Evolutionary conservation across 2,888 invertebrate species (phyloP), one percentile per base, ranked within the genome.

Genomic region (Chouioia cunea): DNA sequence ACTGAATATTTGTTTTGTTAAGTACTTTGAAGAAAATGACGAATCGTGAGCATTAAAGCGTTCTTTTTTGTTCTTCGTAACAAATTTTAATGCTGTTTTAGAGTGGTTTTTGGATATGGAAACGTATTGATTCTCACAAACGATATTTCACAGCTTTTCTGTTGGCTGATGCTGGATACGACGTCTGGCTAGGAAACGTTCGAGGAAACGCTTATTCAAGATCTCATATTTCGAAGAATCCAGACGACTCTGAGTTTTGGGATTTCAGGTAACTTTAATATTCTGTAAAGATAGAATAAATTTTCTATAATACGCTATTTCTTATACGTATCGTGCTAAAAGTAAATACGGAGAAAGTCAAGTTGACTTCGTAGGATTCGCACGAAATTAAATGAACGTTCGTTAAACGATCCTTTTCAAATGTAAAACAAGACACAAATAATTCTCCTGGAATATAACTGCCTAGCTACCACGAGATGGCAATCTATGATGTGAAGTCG

Each of bases 391-490:
- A n/a, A n/a, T n/a, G n/a, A n/a, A n/a, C n/a, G n/a, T n/a, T n/a
- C n/a, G n/a, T n/a, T n/a, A n/a, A n/a, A n/a, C n/a, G 16, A 18
- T 36, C 12, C n/a, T 43, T 36, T 48, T 52, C 16, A 23, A n/a
- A 15, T 22, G n/a, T 48, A 52, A 65, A 58, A 15, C 15, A 57
- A 43, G 22, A 44, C 23, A 44, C 3, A 22, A 22, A 6, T 22
- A 15, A 16, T 65, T 22, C 44, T 53, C 22, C 8, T 18, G 18
- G 15, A 1, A 36, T 1, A n/a, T 18, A 59, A 22, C 44, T 52
- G 0, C 54, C 10, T 73, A 95, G 95, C 78, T 97, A 93, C 88
- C 94, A 97, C 80, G 95, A 97, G 85, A 93, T 96, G 86, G 95
- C 92, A 0, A 84, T 90, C 46, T 90, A 92, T 80, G 97, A 98